These are phyloP conservation scores for Poeciliopsis gracilis DNA, from an alignment of 2,797 vertebrate genomes.

Conservation along the genomic window DNA sequence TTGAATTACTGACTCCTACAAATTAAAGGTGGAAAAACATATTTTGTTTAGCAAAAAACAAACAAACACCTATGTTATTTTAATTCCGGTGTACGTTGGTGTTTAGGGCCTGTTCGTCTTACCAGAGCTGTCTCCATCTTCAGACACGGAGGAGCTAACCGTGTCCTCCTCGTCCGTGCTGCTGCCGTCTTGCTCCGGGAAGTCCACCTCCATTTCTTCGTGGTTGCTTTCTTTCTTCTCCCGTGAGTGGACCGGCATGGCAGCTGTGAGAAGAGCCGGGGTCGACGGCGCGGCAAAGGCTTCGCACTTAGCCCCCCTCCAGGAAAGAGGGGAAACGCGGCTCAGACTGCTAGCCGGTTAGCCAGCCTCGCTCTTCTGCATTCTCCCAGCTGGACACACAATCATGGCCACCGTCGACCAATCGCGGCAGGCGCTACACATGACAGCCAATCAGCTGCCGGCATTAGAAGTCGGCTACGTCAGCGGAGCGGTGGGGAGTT, in stretches of 20 bases:
- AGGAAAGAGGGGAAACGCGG: constrained; percentile 22
- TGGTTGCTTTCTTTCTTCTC: constrained; percentile 96
- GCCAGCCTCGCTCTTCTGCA: constrained; percentile 36
- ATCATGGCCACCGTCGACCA: constrained; percentile 62
- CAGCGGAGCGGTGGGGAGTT: constrained; percentile 35
- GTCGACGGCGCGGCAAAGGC: constrained; percentile 7
- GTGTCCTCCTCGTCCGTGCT: constrained; percentile 97
- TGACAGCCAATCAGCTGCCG: constrained; percentile 46
- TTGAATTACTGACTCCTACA: not conserved
- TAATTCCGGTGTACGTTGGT: not conserved
- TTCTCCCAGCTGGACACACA: constrained; percentile 59
- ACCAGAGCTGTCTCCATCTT: constrained; percentile 98
- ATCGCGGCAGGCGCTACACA: constrained; percentile 48
- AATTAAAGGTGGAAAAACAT: not conserved
- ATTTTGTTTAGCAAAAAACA: not conserved
- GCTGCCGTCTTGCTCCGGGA: constrained; percentile 93
- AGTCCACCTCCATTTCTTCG: constrained; percentile 98
- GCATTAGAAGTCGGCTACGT: rapidly evolving
- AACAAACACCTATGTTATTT: not conserved
- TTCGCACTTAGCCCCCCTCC: constrained; percentile 10
- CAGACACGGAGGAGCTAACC: constrained; percentile 94
- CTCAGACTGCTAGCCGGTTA: constrained; percentile 68
- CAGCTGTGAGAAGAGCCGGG: constrained; percentile 6
- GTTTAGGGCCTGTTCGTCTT: constrained; percentile 56
- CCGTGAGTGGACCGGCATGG: constrained; percentile 93